phyloP scores from a whole-genome alignment of 2,113 vertebrate species.

The Nothoprocta perdicaria region DNA sequence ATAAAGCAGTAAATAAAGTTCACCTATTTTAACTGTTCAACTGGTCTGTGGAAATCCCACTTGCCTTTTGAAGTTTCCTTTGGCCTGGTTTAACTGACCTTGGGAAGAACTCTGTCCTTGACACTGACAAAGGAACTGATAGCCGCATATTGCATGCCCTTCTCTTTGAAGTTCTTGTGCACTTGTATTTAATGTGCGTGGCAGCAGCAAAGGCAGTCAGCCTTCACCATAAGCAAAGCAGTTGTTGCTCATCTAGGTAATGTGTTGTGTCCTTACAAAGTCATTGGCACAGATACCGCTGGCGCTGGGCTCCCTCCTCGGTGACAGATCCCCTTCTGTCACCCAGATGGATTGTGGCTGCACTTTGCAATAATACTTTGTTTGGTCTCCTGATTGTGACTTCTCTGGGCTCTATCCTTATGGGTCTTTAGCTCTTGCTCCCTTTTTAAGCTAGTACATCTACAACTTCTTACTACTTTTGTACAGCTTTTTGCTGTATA shows the following conservation, averaged over 20 bases:
- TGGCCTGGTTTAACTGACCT: neutral
- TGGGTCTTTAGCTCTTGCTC: neutral
- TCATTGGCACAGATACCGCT: conserved; percentile 39
- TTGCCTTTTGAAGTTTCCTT: neutral
- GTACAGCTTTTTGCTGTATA: neutral
- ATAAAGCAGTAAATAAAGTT: neutral
- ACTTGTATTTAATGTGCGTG: neutral
- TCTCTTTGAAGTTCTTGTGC: neutral
- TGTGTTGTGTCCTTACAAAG: conserved; percentile 37
- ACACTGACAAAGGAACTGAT: neutral
- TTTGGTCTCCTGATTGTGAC: neutral
- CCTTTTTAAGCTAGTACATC: neutral
- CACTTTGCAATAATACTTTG: neutral
- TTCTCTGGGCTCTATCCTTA: neutral
- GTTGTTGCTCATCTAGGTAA: neutral
- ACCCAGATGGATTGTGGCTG: neutral
- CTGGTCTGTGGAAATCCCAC: neutral
- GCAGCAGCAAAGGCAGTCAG: too few species aligned
- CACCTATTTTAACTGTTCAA: neutral
- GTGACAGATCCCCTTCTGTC: conserved; percentile 11
- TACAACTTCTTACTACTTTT: neutral
- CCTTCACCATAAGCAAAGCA: conserved; percentile 5
- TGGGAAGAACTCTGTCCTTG: neutral
- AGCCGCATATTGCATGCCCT: neutral
- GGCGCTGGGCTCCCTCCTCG: neutral